Conservation (phyloP, 2,113 vertebrate genomes). For the Symphodus melops region DNA sequence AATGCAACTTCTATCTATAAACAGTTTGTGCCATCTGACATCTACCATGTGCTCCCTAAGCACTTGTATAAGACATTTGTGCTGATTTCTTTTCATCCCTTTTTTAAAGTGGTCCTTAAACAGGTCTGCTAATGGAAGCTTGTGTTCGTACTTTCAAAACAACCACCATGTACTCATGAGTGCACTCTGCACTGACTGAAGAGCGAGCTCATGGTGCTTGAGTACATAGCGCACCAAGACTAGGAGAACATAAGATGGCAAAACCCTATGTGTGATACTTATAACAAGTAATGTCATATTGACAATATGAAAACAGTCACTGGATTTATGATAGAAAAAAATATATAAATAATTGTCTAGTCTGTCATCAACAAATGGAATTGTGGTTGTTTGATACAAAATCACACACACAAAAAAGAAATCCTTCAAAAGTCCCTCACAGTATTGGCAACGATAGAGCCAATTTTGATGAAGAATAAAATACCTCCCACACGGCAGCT, state of each 20-base stretch:
- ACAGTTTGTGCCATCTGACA: not conserved
- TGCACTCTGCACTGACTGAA: not conserved
- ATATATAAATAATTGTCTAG: too few species aligned
- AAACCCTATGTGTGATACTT: too few species aligned
- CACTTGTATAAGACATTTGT: not conserved
- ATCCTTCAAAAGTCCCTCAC: not conserved
- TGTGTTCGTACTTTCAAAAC: not conserved
- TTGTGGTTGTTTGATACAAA: too few species aligned
- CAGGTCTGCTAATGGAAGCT: conserved; percentile 3
- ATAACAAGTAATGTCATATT: too few species aligned
- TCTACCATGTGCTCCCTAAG: not conserved
- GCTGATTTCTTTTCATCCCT: conserved; percentile 1
- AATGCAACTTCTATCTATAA: not conserved
- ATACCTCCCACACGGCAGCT: conserved; percentile 39
- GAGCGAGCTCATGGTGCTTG: not conserved
- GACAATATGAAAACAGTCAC: too few species aligned
- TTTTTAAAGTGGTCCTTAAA: conserved; percentile 7
- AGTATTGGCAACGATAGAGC: conserved; percentile 28
- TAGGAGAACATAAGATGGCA: not conserved
- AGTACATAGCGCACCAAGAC: not conserved
- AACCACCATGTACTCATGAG: conserved; percentile 8
- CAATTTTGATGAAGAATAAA: conserved; percentile 50
- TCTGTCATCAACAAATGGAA: too few species aligned
- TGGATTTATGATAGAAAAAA: too few species aligned
- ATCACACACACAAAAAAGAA: not conserved